Conservation (phyloP, 64 coral and sea anemone genomes). For the Actinia tenebrosa region DNA sequence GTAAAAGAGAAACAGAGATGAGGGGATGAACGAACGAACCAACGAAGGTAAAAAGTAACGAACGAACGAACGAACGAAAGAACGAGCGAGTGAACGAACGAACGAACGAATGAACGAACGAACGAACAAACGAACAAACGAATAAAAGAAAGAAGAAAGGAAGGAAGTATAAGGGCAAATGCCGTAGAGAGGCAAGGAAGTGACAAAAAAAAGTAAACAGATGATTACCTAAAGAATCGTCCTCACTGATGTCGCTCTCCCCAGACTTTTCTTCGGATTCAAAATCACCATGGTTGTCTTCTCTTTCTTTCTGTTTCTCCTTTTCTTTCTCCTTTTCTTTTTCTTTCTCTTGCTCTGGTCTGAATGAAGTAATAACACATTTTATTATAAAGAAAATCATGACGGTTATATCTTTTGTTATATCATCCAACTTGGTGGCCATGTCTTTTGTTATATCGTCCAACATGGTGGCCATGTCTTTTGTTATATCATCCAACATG, state of each 20-base stretch:
- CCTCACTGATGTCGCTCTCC: slow-evolving; percentile 56
- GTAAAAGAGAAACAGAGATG: too few species aligned
- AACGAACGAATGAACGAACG: too few species aligned
- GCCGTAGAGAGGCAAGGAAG: background rate
- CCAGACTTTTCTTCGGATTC: slow-evolving; percentile 61
- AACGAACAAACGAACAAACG: background rate
- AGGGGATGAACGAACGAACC: too few species aligned
- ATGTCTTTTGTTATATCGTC: too few species aligned
- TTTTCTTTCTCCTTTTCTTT: slow-evolving; percentile 34
- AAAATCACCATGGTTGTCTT: slow-evolving; percentile 38
- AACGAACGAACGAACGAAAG: too few species aligned
- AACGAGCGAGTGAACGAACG: too few species aligned
- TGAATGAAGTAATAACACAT: background rate
- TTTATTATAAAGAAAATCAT: too few species aligned
- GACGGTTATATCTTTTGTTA: too few species aligned
- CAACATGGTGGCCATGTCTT: too few species aligned
- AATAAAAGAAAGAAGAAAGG: background rate
- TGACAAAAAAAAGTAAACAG: background rate
- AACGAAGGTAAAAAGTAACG: background rate
- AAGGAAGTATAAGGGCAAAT: background rate
- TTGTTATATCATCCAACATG: too few species aligned
- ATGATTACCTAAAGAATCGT: slow-evolving; percentile 38
- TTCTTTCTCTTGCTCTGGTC: slow-evolving; percentile 39
- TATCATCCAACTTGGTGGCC: too few species aligned
- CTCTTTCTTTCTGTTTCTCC: slow-evolving; percentile 36